Evolutionary conservation across 1,140 invertebrate species (phyloP), one percentile per base, ranked within the genome.

Genomic region (Phymastichus coffea): DNA sequence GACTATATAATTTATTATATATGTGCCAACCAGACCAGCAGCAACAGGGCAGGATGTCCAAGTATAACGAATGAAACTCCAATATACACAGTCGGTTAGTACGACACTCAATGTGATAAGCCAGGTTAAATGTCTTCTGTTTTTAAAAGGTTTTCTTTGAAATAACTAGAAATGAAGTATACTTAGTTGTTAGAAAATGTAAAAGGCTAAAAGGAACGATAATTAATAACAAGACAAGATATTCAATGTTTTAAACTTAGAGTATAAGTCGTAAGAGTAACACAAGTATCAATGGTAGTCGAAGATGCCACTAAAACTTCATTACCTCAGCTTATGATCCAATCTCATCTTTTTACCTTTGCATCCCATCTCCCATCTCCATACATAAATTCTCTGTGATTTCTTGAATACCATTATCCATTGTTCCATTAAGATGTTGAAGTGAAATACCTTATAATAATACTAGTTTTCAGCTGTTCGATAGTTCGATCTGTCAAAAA

Each of bases 391-490:
- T 48, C 17, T 49, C 57, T 54, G 57, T 54, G 35, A 60, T 54
- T 48, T n/a, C 23, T 38, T 26, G 15, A 38, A 53, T 53, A 53
- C 28, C 40, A 48, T 19, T 30, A 15, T 23, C 48, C 37, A 47
- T 38, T 54, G 33, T 53, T 52, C 30, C 49, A 38, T 15, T 23
- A 28, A 14, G 35, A 46, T 17, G 40, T 38, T 60, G 20, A 15
- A 44, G 17, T 46, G 19, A 57, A n/a, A n/a, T 57, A 46, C 41
- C 15, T 46, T 23, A 25, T 38, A 22, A 25, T 38, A 15, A 66
- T 58, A 44, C 58, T 68, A 58, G 56, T 59, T 51, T 63, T 37
- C 60, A 61, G 28, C 23, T 38, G 44, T 48, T 49, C 51, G 49
- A 61, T 61, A 54, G 58, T 48, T 47, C 38, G 43, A 61, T 48